Percentiles rank a stretch among this genome's conserved stretches.
Evolutionary conservation across 2,797 vertebrate genomes (phyloP).

Genomic region (Xenentodon cancila): DNA sequence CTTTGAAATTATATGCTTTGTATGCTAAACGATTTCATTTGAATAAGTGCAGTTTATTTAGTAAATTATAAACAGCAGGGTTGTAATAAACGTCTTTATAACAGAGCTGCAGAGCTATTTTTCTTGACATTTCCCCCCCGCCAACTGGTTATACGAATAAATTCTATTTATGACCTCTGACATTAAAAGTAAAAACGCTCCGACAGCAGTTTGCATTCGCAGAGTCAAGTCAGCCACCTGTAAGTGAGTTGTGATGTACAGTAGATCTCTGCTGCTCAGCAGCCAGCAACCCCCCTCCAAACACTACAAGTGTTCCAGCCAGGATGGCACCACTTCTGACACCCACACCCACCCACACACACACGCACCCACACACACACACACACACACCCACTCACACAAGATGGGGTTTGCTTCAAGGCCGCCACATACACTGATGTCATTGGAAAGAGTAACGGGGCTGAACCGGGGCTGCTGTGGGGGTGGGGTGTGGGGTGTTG

Average conservation of each 20-base stretch:
- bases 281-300: slow-evolving; percentile 29
- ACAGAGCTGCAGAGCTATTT: no score
- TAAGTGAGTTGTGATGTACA: slow-evolving; percentile 44
- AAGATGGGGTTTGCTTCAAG: slow-evolving; percentile 51
- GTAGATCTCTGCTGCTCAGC: slow-evolving; percentile 33
- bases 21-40: no score
- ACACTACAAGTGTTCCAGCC: slow-evolving; percentile 44
- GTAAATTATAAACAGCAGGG: no score
- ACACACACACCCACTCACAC: background rate
- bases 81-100: no score
- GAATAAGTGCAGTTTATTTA: no score
- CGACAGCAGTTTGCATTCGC: slow-evolving; percentile 20
- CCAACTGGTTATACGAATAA: background rate
- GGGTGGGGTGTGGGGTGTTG: no score
- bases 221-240: slow-evolving; percentile 8
- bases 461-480: slow-evolving; percentile 13
- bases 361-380: no score
- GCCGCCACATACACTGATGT: slow-evolving; percentile 56
- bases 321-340: slow-evolving; percentile 60
- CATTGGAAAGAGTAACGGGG: slow-evolving; percentile 43
- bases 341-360: slow-evolving; percentile 11
- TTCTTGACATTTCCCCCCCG: no score
- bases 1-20: no score
- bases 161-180: slow-evolving; percentile 32
- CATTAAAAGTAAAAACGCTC: slow-evolving; percentile 17